A percentile compares a stretch with the other conserved stretches of the same genome.
Conservation (phyloP, 92 coral and sea anemone genomes). For the Desmophyllum pertusum region DNA sequence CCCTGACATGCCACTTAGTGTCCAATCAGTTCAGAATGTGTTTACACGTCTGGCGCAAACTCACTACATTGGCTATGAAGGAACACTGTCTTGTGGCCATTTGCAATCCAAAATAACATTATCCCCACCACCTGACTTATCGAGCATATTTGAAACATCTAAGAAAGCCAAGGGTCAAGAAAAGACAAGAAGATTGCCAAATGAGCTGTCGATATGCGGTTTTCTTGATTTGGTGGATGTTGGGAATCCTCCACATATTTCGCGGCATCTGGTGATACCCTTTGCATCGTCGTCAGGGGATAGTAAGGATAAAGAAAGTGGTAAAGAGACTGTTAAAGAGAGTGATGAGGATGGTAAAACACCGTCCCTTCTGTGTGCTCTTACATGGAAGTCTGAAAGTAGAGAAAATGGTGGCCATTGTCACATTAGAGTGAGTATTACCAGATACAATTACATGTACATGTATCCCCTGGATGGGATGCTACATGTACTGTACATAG, state of each 20-base stretch:
- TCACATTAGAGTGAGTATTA: constrained; percentile 88
- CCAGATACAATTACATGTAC: neutral
- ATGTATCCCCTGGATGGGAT: no score
- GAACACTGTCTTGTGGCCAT: constrained; percentile 88
- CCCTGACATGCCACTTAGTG: constrained; percentile 76
- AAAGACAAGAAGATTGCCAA: constrained; percentile 77
- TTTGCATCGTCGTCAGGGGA: constrained; percentile 27
- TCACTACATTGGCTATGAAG: constrained; percentile 80
- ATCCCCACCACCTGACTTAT: constrained; percentile 93
- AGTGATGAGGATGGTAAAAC: constrained; percentile 89
- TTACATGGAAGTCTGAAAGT: constrained; percentile 97
- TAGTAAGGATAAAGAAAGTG: constrained; percentile 44
- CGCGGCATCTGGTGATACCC: constrained; percentile 94
- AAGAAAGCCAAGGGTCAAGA: constrained; percentile 64
- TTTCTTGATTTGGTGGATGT: constrained; percentile 84
- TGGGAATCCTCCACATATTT: constrained; percentile 85
- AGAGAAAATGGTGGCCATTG: constrained; percentile 98
- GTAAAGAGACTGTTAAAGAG: constrained; percentile 57
- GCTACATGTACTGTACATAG: no score
- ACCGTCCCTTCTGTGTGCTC: constrained; percentile 97
- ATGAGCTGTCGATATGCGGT: constrained; percentile 91
- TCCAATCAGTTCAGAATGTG: constrained; percentile 88
- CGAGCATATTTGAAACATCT: constrained; percentile 65
- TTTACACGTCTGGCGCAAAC: constrained; percentile 90
- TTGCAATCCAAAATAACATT: constrained; percentile 81